A percentile compares a stretch with the other conserved stretches of the same genome.
phyloP scores from a whole-genome alignment of 2,113 vertebrate species.

The Phainopepla nitens region DNA sequence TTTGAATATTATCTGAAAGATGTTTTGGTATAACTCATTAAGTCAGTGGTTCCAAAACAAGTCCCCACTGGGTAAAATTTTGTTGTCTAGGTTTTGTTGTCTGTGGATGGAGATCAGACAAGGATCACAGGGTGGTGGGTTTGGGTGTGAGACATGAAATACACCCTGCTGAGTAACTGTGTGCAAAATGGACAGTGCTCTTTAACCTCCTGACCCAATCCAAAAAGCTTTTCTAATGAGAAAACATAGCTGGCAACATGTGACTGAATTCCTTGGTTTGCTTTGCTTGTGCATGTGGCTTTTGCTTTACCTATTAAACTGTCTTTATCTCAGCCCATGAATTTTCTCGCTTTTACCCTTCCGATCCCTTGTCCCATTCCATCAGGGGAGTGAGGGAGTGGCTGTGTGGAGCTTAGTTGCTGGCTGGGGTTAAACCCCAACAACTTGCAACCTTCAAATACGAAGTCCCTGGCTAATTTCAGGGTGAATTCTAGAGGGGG shows the following conservation, averaged over 20 bases:
- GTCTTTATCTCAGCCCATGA: neutral
- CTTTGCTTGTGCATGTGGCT: neutral
- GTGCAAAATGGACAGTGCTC: neutral
- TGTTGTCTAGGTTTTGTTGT: neutral
- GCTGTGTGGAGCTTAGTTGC: neutral
- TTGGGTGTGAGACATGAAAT: neutral
- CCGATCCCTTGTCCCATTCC: neutral
- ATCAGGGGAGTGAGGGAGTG: neutral
- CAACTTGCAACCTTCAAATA: constrained; percentile 52
- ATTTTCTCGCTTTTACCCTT: neutral
- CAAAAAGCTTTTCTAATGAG: neutral
- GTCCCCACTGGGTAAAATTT: neutral
- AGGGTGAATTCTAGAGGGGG: neutral
- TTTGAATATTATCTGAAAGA: neutral
- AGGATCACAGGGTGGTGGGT: neutral
- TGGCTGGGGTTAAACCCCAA: neutral
- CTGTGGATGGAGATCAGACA: neutral
- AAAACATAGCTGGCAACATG: neutral
- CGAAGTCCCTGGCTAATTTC: constrained; percentile 33
- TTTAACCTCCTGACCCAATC: neutral
- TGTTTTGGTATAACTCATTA: neutral
- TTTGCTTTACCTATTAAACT: neutral
- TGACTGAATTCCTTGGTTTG: neutral
- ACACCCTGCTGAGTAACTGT: neutral
- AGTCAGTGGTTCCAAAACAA: neutral